These are phyloP conservation scores for Spicauda simplicius DNA, from an alignment of 2,888 invertebrate species.

Conservation along the genomic window DNA sequence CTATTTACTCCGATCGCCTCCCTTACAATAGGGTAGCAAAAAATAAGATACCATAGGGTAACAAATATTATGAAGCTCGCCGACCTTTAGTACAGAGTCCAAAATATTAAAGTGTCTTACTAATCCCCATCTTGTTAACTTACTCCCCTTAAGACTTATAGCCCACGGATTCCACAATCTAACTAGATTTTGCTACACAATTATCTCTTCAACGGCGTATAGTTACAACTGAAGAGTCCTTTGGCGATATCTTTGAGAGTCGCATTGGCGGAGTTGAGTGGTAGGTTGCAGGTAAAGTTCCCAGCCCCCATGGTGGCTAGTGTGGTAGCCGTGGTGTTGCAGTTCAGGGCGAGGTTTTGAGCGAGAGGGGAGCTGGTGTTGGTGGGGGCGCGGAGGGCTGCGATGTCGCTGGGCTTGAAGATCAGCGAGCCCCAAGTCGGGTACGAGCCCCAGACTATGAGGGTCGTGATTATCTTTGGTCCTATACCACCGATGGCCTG, in stretches of 20 bases:
- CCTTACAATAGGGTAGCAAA: too few species aligned
- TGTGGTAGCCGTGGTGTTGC: conserved; percentile 47
- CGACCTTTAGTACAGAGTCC: too few species aligned
- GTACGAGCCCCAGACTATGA: conserved; percentile 89
- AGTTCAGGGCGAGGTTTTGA: conserved; percentile 49
- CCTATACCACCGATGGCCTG: conserved; percentile 91
- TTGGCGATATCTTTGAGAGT: conserved; percentile 46
- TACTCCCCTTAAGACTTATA: too few species aligned
- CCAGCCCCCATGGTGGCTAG: conserved; percentile 38
- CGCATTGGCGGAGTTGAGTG: conserved; percentile 37
- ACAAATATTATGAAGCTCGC: too few species aligned
- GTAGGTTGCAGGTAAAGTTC: conserved; percentile 56
- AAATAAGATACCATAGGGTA: too few species aligned
- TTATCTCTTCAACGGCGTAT: conserved; percentile 52
- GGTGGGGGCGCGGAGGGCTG: conserved; percentile 36
- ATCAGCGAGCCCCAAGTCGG: conserved; percentile 90
- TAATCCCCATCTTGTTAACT: too few species aligned
- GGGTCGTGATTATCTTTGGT: conserved; percentile 90
- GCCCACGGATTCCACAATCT: neutral
- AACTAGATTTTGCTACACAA: neutral
- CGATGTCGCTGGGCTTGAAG: conserved; percentile 67
- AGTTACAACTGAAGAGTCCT: conserved; percentile 58
- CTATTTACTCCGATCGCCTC: too few species aligned
- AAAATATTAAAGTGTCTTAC: too few species aligned
- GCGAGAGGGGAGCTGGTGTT: conserved; percentile 23